Percentiles rank a stretch among this genome's conserved stretches.
Evolutionary conservation across 35 echinoderm and acorn worm genomes (phyloP).

Genomic region (Apostichopus californicus): DNA sequence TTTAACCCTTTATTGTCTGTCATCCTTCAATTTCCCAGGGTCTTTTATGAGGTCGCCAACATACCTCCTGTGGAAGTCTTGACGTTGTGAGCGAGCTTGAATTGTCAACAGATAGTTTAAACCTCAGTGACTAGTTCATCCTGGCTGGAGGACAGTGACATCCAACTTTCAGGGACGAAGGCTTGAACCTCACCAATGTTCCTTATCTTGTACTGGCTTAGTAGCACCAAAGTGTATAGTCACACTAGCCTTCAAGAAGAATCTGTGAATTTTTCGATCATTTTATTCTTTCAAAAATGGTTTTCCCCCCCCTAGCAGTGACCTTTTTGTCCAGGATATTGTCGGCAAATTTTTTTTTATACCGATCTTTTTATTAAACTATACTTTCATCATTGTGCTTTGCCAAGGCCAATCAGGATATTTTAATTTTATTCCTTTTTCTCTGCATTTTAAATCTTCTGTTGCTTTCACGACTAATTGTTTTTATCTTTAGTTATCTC

Average conservation of each 20-base stretch:
- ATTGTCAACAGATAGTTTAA: no score
- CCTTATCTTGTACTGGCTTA: no score
- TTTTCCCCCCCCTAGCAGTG: neutral
- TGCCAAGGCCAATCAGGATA: neutral
- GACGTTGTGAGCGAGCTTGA: neutral
- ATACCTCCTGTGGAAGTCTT: slow-evolving; percentile 69
- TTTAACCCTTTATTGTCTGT: neutral
- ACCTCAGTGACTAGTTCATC: no score
- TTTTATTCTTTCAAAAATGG: no score
- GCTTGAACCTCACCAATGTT: no score
- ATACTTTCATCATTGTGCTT: neutral
- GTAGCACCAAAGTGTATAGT: no score
- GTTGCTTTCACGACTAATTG: no score
- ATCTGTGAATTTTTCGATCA: no score
- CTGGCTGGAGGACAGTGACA: no score
- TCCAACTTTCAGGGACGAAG: no score
- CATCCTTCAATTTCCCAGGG: slow-evolving; percentile 51
- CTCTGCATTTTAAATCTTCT: neutral
- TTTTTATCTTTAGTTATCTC: no score
- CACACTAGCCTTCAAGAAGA: no score
- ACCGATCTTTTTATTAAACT: neutral
- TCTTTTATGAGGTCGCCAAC: slow-evolving; percentile 95
- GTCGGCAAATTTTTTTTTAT: neutral
- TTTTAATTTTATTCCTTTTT: neutral
- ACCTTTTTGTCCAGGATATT: neutral